phyloP scores from a whole-genome alignment of 1,140 invertebrate species.

The Anastatus disparis region DNA sequence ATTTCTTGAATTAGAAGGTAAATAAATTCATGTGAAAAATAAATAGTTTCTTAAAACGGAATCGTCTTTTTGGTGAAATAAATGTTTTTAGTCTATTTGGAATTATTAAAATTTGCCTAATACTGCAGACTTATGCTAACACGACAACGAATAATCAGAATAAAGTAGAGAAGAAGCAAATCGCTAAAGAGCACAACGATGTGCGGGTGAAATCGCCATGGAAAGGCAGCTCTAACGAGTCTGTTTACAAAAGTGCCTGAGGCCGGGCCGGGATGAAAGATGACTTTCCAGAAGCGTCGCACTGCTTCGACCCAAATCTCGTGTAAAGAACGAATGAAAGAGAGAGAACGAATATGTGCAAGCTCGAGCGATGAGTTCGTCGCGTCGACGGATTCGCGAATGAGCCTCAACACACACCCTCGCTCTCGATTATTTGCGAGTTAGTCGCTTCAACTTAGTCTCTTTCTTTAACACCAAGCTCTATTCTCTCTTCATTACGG shows the following conservation, averaged over 20 bases:
- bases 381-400: slow-evolving; percentile 14
- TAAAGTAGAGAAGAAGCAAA: not conserved
- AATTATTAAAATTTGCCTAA: too few relatives aligned
- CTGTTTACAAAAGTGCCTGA: slow-evolving; percentile 31
- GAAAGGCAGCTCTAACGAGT: slow-evolving; percentile 11
- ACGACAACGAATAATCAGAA: not conserved
- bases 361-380: slow-evolving; percentile 4
- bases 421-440: slow-evolving; percentile 28
- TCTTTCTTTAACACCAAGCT: too few relatives aligned
- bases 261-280: slow-evolving; percentile 21
- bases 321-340: not conserved
- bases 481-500: not conserved
- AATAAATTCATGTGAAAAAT: too few relatives aligned
- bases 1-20: too few relatives aligned
- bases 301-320: slow-evolving; percentile 28
- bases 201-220: slow-evolving; percentile 8
- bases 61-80: too few relatives aligned
- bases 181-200: not conserved
- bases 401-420: slow-evolving; percentile 29
- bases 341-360: not conserved
- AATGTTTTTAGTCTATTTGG: too few relatives aligned
- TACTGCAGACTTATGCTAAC: too few relatives aligned
- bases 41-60: too few relatives aligned
- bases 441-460: too few relatives aligned
- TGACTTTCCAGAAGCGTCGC: slow-evolving; percentile 36